These are phyloP conservation scores for Lampris incognitus DNA, from an alignment of 2,113 vertebrate species.

Conservation along the genomic window DNA sequence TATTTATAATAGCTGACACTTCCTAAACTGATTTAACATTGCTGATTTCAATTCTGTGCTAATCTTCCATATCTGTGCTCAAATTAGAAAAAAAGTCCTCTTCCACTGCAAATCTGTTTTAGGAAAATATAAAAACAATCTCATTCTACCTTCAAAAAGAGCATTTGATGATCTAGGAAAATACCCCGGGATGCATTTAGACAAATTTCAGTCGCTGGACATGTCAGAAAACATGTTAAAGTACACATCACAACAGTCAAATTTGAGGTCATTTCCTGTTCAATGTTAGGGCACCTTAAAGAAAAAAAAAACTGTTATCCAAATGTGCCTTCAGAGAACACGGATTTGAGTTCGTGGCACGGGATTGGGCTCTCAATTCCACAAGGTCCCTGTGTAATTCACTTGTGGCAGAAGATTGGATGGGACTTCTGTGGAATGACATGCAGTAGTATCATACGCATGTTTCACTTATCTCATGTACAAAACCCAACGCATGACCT, in stretches of 20 bases:
- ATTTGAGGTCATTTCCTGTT: neutral
- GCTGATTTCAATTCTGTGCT: too few species aligned
- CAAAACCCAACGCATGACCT: constrained; percentile 40
- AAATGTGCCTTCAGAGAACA: neutral
- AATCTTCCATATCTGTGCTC: too few species aligned
- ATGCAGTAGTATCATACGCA: constrained; percentile 16
- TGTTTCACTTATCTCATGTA: constrained; percentile 45
- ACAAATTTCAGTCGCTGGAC: neutral
- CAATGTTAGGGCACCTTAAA: neutral
- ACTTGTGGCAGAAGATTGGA: neutral
- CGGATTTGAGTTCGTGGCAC: too few species aligned
- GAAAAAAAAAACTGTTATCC: neutral
- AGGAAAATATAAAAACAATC: too few species aligned
- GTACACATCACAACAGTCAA: neutral
- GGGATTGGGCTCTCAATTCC: neutral
- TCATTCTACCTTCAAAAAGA: too few species aligned
- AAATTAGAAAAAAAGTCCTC: too few species aligned
- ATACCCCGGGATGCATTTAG: too few species aligned
- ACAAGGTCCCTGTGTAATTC: neutral
- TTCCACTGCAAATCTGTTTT: too few species aligned
- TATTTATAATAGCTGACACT: too few species aligned
- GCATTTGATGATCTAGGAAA: too few species aligned
- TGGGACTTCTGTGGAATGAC: neutral
- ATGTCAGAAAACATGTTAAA: neutral
- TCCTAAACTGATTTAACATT: too few species aligned